Evolutionary conservation across 1,140 invertebrate genomes (phyloP), one percentile per base, ranked within the genome.

Genomic region (Drosophila takahashii): DNA sequence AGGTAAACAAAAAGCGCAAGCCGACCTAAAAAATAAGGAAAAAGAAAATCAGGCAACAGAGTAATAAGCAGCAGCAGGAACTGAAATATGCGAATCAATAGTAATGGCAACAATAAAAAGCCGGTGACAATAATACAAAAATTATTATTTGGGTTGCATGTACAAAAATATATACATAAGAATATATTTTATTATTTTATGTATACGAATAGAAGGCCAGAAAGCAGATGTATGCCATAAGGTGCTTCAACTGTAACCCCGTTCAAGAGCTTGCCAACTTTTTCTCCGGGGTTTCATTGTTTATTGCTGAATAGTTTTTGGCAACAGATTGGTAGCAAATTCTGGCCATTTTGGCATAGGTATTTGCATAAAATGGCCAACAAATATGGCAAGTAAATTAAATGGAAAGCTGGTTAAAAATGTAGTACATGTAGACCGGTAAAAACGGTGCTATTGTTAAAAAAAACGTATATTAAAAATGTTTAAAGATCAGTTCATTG

Each of bases 1-100:
- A 48, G 61, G 59, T 42, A 77, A 77, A 67, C 53, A 77, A 56
- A 50, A 75, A 37, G 26, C 15, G 32, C 11, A 61, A 61, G 27
- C 15, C 29, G 41, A 1, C 1, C 22, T 5, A 10, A 60, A 48
- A 11, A 16, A 18, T 3, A 16, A 48, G 9, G 32, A 34, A 16
- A 32, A 22, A 52, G 32, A 34, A 16, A 32, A 22, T 45, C 11
- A 13, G 9, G 10, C 16, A 54, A 67, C 42, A 18, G n/a, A 42
- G 36, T 47, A 74, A 79, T 60, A 65, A 62, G 32, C 13, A 44
- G 51, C 61, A 67, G 61, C 22, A 69, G 65, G 37, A 60, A 8
- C 15, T 22, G 42, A n/a, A 39, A 56, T 18, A 45, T 50, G 48
- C 29, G 27, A 50, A 50, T 50, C 48, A 50, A 48, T 48, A 27